Conservation (phyloP, 1,140 invertebrate species). For the Phenacoccus solenopsis region DNA sequence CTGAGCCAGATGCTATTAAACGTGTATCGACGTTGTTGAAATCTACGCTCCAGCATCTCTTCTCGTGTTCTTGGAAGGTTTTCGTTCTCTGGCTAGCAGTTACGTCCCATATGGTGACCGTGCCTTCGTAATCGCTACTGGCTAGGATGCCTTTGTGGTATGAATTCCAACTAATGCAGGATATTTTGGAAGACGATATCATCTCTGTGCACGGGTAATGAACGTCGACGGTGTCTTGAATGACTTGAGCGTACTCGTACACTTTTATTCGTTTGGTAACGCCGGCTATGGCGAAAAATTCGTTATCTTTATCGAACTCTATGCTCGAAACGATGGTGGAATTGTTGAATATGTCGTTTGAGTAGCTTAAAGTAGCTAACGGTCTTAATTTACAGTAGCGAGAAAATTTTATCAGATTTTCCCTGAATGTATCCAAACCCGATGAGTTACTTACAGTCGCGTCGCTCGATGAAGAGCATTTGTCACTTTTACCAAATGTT, state of each 20-base stretch:
- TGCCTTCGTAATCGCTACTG: slow-evolving; percentile 92
- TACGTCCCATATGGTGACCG: slow-evolving; percentile 87
- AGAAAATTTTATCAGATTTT: slow-evolving; percentile 80
- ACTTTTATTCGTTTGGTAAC: slow-evolving; percentile 93
- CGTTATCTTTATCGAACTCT: slow-evolving; percentile 93
- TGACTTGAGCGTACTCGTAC: slow-evolving; percentile 77
- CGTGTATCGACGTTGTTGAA: slow-evolving; percentile 87
- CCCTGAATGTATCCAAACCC: slow-evolving; percentile 66
- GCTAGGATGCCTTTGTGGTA: slow-evolving; percentile 82
- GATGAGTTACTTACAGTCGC: slow-evolving; percentile 30
- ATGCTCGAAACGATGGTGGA: slow-evolving; percentile 93
- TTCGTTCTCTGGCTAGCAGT: slow-evolving; percentile 59
- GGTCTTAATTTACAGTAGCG: slow-evolving; percentile 63
- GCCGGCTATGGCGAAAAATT: slow-evolving; percentile 92
- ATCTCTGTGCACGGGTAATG: slow-evolving; percentile 90
- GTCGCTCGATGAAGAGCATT: slow-evolving; percentile 26
- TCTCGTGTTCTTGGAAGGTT: slow-evolving; percentile 82
- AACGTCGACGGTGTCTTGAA: slow-evolving; percentile 68
- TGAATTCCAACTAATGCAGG: slow-evolving; percentile 87
- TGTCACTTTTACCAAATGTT: slow-evolving; percentile 39
- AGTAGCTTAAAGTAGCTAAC: slow-evolving; percentile 80
- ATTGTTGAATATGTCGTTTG: slow-evolving; percentile 73
- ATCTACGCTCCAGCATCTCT: slow-evolving; percentile 92
- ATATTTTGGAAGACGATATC: slow-evolving; percentile 88
- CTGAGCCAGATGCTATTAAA: slow-evolving; percentile 83